Base-by-base conservation (phyloP, 2,888 invertebrate genomes). In the Pilophorus perplexus region DNA sequence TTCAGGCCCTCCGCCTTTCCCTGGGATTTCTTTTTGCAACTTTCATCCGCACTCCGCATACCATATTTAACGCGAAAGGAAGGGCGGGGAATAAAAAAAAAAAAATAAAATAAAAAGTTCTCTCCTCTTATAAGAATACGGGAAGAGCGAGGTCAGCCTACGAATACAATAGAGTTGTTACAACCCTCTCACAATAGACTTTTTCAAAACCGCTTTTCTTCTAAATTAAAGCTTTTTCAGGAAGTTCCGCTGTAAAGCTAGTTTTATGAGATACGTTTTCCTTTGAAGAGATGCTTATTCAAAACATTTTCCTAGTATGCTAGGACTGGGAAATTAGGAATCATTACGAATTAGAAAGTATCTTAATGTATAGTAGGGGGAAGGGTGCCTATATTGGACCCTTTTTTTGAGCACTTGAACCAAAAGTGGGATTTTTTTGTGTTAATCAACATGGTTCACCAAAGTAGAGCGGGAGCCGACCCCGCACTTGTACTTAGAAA, bases 1-100 rank as follows among this genome's bases (percentile, higher is more conserved):
- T 40, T 22, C 28, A n/a, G n/a, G n/a, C 23, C 40, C 16, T 10
- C 42, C 25, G 42, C 37, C 22, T 37, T 55, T 33, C 38, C 42
- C 59, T 25, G 42, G 59, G 59, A 59, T 59, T 59, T 59, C 59
- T 38, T 59, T 55, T 59, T 59, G 59, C 59, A 59, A 59, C 59
- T 59, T 59, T 59, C 59, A 59, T 59, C 59, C 59, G 59, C 59
- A 59, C 59, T 59, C 59, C 59, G 59, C 59, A 59, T 59, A 59
- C 59, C 59, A 59, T 59, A 59, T 59, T 59, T 59, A 59, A 59
- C 59, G 59, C 42, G 59, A 33, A 40, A 33, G 59, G 33, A 59
- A 59, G 38, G 25, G 27, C 23, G 20, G 25, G 37, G n/a, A 2
- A 55, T 10, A 4, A 10, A 42, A 14, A 23, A 23, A 42, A 42